Evolutionary conservation across 2,888 invertebrate species (phyloP).

Genomic region (Watsonalla binaria): DNA sequence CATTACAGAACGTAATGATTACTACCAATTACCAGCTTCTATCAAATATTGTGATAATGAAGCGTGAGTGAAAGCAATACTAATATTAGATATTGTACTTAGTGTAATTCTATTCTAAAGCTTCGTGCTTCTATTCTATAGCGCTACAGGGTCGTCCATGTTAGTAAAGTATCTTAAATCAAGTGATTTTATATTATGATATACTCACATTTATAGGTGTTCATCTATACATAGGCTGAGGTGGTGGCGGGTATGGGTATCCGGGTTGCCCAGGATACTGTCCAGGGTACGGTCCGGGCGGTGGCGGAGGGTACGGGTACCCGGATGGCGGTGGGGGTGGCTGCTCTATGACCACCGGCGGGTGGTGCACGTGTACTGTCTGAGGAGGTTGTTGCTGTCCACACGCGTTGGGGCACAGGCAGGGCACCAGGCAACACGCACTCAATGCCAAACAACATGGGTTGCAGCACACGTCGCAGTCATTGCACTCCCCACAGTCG

Average conservation of each 20-base stretch:
- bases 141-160: slow-evolving; percentile 43
- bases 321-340: slow-evolving; percentile 41
- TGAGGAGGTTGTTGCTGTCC: slow-evolving; percentile 58
- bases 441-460: slow-evolving; percentile 67
- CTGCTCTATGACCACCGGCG: slow-evolving; percentile 47
- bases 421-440: slow-evolving; percentile 66
- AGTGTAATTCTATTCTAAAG: no score
- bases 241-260: slow-evolving; percentile 28
- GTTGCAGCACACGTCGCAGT: slow-evolving; percentile 62
- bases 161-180: neutral
- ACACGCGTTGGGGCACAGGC: slow-evolving; percentile 68
- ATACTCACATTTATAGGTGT: slow-evolving; percentile 35
- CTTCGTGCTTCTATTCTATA: no score
- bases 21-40: no score
- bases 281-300: slow-evolving; percentile 33
- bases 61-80: neutral
- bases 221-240: slow-evolving; percentile 47
- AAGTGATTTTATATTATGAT: no score
- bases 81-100: no score
- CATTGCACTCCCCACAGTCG: slow-evolving; percentile 64
- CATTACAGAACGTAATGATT: neutral
- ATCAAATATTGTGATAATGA: neutral
- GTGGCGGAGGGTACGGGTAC: slow-evolving; percentile 46
- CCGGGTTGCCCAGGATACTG: slow-evolving; percentile 23
- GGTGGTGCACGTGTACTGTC: slow-evolving; percentile 60